These are phyloP conservation scores for Himantopus leucocephalus DNA, from an alignment of 2,113 vertebrate genomes.

Conservation along the genomic window DNA sequence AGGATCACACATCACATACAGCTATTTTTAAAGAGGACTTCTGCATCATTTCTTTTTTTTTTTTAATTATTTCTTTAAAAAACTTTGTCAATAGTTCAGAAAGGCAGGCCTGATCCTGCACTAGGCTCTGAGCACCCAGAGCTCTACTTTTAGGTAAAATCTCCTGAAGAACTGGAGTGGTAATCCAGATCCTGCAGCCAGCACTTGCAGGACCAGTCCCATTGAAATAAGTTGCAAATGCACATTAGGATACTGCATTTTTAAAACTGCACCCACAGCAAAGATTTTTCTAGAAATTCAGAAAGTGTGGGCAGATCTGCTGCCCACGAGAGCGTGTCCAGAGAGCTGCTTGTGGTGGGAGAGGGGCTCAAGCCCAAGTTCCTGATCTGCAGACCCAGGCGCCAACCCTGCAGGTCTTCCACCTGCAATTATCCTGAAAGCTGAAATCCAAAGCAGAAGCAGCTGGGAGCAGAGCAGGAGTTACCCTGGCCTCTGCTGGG, in stretches of 20 bases:
- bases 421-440: background rate
- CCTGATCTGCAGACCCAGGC: background rate
- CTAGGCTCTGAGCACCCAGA: background rate
- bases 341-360: background rate
- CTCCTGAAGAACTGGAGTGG: background rate
- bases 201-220: background rate
- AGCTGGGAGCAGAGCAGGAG: background rate
- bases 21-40: background rate
- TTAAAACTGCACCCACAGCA: background rate
- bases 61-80: background rate
- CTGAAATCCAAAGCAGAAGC: background rate
- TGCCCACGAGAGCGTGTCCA: accelerated
- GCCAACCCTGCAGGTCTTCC: background rate
- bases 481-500: background rate
- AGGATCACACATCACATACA: background rate
- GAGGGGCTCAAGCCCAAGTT: background rate
- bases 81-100: background rate
- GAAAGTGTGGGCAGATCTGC: background rate
- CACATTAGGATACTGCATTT: background rate
- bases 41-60: background rate
- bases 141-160: background rate
- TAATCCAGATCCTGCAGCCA: background rate
- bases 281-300: background rate
- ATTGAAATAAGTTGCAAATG: background rate
- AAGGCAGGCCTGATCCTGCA: background rate